phyloP scores from a whole-genome alignment of 2,797 vertebrate genomes.

The Hydrocynus forskahlii region DNA sequence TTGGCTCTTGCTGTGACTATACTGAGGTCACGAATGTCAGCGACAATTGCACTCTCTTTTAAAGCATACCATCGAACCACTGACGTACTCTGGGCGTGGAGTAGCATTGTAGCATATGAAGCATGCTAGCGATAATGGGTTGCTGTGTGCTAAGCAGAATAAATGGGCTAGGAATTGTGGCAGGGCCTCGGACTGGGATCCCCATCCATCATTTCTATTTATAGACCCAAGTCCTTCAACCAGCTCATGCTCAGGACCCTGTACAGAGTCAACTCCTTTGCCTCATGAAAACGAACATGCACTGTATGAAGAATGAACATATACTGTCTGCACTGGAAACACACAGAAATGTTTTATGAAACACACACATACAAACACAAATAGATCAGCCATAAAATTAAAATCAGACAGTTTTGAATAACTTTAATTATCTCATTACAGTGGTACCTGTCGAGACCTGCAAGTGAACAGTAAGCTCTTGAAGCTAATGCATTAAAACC shows the following conservation, averaged over 20 bases:
- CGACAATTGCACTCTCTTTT: neutral
- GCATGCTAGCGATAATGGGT: slow-evolving; percentile 39
- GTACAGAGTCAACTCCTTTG: slow-evolving; percentile 24
- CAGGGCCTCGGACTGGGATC: slow-evolving; percentile 43
- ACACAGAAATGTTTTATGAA: too few relatives aligned
- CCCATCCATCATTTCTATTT: slow-evolving; percentile 63
- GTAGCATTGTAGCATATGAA: slow-evolving; percentile 28
- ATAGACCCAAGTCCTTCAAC: slow-evolving; percentile 57
- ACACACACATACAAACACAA: too few relatives aligned
- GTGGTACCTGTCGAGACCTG: too few relatives aligned
- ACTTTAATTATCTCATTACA: too few relatives aligned
- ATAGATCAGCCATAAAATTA: too few relatives aligned
- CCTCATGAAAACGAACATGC: neutral
- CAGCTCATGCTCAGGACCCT: slow-evolving; percentile 32
- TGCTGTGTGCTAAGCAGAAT: slow-evolving; percentile 44
- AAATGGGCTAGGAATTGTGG: slow-evolving; percentile 51
- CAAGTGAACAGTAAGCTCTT: too few relatives aligned
- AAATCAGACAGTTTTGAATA: too few relatives aligned
- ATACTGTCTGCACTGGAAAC: too few relatives aligned
- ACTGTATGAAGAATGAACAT: neutral
- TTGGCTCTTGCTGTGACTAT: neutral
- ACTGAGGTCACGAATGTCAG: neutral
- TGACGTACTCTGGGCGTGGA: neutral
- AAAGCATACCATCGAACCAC: neutral
- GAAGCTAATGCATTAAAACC: too few relatives aligned